Evolutionary conservation across 2,113 vertebrate species (phyloP).

Genomic region (Boleophthalmus pectinirostris): DNA sequence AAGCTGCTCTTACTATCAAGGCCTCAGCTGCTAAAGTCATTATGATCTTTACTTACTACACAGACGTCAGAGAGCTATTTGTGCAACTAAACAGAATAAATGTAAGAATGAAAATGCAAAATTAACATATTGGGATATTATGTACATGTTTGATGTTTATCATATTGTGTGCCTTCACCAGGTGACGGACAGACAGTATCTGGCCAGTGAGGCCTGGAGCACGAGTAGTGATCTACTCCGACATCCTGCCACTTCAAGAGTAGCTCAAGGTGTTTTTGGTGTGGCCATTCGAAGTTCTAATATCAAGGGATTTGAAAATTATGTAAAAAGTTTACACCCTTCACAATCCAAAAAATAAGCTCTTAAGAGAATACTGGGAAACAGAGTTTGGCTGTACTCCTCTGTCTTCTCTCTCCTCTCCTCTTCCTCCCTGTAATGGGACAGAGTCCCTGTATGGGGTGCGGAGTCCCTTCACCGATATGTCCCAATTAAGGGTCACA

Average conservation of each 20-base stretch:
- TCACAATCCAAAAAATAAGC: slow-evolving; percentile 41
- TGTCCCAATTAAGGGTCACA: slow-evolving; percentile 58
- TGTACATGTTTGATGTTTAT: neutral
- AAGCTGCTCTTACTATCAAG: slow-evolving; percentile 63
- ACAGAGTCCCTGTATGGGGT: slow-evolving; percentile 59
- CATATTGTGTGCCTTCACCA: neutral
- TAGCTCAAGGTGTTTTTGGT: slow-evolving; percentile 66
- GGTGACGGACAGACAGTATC: slow-evolving; percentile 73
- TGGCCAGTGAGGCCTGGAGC: slow-evolving; percentile 79
- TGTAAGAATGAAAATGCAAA: slow-evolving; percentile 41
- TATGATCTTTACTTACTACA: slow-evolving; percentile 72
- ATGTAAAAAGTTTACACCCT: slow-evolving; percentile 61
- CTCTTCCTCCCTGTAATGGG: slow-evolving; percentile 59
- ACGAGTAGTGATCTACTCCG: slow-evolving; percentile 61
- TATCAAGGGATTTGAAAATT: slow-evolving; percentile 66
- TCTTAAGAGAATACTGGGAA: slow-evolving; percentile 68
- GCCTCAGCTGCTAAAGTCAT: slow-evolving; percentile 71
- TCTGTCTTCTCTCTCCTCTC: slow-evolving; percentile 10
- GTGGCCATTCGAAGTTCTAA: slow-evolving; percentile 69
- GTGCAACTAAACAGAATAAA: slow-evolving; percentile 66
- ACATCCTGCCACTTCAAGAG: slow-evolving; percentile 42
- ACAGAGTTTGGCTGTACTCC: slow-evolving; percentile 60
- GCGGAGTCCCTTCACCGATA: slow-evolving; percentile 62
- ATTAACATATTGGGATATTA: neutral
- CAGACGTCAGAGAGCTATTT: slow-evolving; percentile 69